Conservation (phyloP, 2,888 invertebrate species). For the Amphipoea lucens region DNA sequence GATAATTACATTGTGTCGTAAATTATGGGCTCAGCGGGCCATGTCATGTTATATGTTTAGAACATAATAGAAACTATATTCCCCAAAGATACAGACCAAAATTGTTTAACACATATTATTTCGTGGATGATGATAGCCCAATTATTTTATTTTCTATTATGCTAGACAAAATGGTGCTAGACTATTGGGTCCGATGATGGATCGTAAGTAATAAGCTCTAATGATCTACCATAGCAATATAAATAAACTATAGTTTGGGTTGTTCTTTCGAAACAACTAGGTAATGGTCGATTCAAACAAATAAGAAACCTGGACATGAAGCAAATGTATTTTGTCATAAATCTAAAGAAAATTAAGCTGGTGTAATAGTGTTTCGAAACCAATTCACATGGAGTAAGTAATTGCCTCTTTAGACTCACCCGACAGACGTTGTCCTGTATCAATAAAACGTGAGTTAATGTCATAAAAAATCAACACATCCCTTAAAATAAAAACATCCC, state of each 20-base stretch:
- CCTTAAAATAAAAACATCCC: background rate
- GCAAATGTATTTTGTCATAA: background rate
- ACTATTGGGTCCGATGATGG: constrained; percentile 2
- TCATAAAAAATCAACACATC: background rate
- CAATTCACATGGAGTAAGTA: background rate
- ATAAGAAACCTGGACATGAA: background rate
- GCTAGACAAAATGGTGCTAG: background rate
- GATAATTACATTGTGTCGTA: constrained; percentile 8
- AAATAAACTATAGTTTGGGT: background rate
- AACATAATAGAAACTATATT: constrained; percentile 7
- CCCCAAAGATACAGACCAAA: background rate
- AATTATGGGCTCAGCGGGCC: constrained; percentile 2
- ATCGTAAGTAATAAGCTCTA: constrained; percentile 12
- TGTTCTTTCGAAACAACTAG: background rate
- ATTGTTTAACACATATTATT: background rate
- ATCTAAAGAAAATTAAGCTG: background rate
- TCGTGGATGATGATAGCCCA: background rate
- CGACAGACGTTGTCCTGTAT: background rate
- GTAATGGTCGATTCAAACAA: background rate
- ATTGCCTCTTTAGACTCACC: background rate
- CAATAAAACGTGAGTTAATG: background rate
- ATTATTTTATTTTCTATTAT: background rate
- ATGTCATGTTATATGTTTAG: constrained; percentile 2
- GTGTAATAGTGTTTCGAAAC: background rate
- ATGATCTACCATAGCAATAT: background rate